Evolutionary conservation across 2,888 invertebrate species (phyloP).

Genomic region (Sicus ferrugineus): DNA sequence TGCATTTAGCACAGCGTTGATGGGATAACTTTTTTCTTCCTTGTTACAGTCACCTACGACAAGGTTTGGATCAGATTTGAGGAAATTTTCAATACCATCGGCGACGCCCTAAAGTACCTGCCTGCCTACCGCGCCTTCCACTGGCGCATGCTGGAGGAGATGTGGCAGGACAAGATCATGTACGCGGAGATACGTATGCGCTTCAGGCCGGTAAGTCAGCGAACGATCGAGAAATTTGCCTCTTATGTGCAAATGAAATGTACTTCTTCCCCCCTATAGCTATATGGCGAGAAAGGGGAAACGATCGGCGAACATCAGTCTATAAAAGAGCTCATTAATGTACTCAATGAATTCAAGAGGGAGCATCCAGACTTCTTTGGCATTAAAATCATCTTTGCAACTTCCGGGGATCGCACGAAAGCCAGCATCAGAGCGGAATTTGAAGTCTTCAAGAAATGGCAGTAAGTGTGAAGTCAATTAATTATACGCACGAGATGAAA

Average conservation of each 20-base stretch:
- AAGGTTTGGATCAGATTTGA: slow-evolving; percentile 65
- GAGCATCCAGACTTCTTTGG: slow-evolving; percentile 68
- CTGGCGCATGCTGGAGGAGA: slow-evolving; percentile 66
- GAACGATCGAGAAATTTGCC: no score
- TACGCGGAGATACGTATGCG: slow-evolving; percentile 67
- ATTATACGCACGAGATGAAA: background rate
- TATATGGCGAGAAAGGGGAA: slow-evolving; percentile 67
- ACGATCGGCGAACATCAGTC: slow-evolving; percentile 62
- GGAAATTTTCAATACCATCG: slow-evolving; percentile 62
- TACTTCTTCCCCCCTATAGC: slow-evolving; percentile 39
- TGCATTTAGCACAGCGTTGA: background rate
- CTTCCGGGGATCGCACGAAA: slow-evolving; percentile 28
- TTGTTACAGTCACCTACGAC: slow-evolving; percentile 45
- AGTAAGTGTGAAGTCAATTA: slow-evolving; percentile 43
- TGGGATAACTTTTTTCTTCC: background rate
- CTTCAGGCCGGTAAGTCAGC: slow-evolving; percentile 43
- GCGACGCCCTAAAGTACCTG: slow-evolving; percentile 65
- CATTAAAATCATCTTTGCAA: slow-evolving; percentile 66
- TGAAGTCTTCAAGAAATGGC: slow-evolving; percentile 39
- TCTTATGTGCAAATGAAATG: no score
- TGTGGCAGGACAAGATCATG: slow-evolving; percentile 68
- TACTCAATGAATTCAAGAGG: slow-evolving; percentile 64
- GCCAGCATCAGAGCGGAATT: slow-evolving; percentile 34
- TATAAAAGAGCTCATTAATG: slow-evolving; percentile 53
- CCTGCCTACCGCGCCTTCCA: slow-evolving; percentile 67